phyloP scores from a whole-genome alignment of 2,113 vertebrate genomes.

The Bettongia penicillata region DNA sequence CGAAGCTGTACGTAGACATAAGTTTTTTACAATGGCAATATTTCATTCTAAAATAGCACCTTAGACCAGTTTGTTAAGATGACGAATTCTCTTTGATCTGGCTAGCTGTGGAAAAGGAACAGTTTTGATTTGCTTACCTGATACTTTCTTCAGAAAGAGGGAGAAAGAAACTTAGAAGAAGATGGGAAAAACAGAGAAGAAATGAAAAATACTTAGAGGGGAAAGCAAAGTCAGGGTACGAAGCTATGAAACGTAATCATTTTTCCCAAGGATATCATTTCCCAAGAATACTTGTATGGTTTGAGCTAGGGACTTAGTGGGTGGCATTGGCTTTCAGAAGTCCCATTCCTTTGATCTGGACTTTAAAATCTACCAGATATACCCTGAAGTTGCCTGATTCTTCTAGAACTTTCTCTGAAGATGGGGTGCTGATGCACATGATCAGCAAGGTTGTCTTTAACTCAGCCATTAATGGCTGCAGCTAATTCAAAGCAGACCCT shows the following conservation, averaged over 20 bases:
- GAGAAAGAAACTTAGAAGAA: not conserved
- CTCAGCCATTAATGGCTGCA: slow-evolving; percentile 2
- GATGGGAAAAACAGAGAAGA: not conserved
- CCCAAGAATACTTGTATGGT: no score
- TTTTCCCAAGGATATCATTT: not conserved
- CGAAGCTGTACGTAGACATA: not conserved
- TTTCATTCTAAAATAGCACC: not conserved
- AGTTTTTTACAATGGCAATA: not conserved
- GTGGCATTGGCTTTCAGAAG: not conserved
- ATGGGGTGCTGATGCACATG: not conserved
- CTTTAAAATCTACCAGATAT: not conserved
- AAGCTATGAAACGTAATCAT: not conserved
- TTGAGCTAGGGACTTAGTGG: not conserved
- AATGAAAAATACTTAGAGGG: not conserved
- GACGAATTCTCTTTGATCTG: not conserved
- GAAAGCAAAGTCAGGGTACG: not conserved
- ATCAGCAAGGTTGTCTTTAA: slow-evolving; percentile 15
- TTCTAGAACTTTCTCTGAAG: not conserved
- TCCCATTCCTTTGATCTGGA: not conserved
- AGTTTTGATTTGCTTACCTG: not conserved
- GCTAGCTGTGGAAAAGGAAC: not conserved
- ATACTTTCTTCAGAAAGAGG: not conserved
- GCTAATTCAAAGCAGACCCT: slow-evolving; percentile 23
- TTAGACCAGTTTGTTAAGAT: not conserved
- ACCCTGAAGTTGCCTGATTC: not conserved